These are phyloP conservation scores for Trissonchulus latispiculum DNA, from an alignment of 2,888 invertebrate species.

Conservation along the genomic window DNA sequence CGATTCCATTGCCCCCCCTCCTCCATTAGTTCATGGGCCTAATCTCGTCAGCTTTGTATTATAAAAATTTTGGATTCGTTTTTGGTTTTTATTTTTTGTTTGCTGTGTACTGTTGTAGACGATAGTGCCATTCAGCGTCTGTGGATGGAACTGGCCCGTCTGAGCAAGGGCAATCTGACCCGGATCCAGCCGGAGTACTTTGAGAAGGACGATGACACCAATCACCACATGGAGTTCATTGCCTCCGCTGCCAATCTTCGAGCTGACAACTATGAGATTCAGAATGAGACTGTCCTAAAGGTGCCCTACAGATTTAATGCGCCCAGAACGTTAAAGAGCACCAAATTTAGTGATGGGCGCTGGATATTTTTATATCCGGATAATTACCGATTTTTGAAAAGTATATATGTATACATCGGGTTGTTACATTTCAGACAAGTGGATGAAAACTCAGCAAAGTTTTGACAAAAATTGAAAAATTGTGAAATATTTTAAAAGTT, in stretches of 20 bases:
- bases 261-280: conserved; percentile 91
- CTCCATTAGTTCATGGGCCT: too few relatives aligned
- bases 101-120: background rate
- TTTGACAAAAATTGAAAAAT: too few relatives aligned
- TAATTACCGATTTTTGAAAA: background rate
- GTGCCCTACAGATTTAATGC: too few relatives aligned
- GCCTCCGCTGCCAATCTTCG: conserved; percentile 92
- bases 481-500: too few relatives aligned
- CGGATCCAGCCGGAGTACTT: conserved; percentile 76
- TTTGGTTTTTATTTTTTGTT: background rate
- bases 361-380: too few relatives aligned
- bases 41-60: background rate
- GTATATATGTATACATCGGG: background rate
- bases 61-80: background rate
- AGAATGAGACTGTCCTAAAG: conserved; percentile 85
- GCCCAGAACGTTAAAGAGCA: background rate
- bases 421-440: too few relatives aligned
- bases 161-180: background rate
- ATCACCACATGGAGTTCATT: conserved; percentile 98
- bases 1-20: too few relatives aligned
- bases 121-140: conserved; percentile 7
- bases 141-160: conserved; percentile 31
- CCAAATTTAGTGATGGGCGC: too few relatives aligned
- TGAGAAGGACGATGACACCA: conserved; percentile 95
- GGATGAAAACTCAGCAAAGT: too few relatives aligned